These are phyloP conservation scores for Pterocles orientalis DNA, from an alignment of 2,113 vertebrate genomes.

Conservation along the genomic window DNA sequence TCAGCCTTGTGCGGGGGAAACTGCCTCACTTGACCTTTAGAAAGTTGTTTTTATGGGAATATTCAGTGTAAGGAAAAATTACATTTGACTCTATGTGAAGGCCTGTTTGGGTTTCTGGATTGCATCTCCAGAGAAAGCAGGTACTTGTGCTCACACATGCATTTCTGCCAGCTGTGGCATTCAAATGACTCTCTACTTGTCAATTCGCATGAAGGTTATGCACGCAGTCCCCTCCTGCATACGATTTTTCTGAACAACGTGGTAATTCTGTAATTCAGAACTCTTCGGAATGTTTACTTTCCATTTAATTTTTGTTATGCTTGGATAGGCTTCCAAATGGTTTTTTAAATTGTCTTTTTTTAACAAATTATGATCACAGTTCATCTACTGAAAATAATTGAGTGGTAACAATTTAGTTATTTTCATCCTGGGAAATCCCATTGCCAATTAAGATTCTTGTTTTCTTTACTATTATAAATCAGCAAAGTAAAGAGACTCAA, in stretches of 20 bases:
- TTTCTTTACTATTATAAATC: conserved; percentile 21
- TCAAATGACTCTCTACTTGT: background rate
- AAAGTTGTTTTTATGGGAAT: background rate
- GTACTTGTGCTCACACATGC: background rate
- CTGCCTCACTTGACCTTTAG: background rate
- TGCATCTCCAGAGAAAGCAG: background rate
- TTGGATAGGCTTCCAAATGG: background rate
- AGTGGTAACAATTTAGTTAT: background rate
- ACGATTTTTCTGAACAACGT: background rate
- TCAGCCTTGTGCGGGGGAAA: background rate
- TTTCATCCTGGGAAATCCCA: conserved; percentile 2
- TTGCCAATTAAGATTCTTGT: conserved; percentile 2
- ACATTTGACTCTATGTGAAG: background rate
- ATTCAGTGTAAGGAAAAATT: background rate
- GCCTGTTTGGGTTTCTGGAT: background rate
- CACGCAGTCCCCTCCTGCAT: fast-evolving
- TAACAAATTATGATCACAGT: background rate
- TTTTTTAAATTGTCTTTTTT: background rate
- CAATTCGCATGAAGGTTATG: fast-evolving
- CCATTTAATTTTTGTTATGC: conserved; percentile 14
- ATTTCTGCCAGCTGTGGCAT: background rate
- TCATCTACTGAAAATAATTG: conserved; percentile 32
- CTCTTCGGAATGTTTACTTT: conserved; percentile 17
- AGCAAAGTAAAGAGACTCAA: conserved; percentile 24
- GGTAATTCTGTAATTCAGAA: background rate